Conservation (phyloP, 2,797 vertebrate genomes). For the Aeoliscus strigatus region DNA sequence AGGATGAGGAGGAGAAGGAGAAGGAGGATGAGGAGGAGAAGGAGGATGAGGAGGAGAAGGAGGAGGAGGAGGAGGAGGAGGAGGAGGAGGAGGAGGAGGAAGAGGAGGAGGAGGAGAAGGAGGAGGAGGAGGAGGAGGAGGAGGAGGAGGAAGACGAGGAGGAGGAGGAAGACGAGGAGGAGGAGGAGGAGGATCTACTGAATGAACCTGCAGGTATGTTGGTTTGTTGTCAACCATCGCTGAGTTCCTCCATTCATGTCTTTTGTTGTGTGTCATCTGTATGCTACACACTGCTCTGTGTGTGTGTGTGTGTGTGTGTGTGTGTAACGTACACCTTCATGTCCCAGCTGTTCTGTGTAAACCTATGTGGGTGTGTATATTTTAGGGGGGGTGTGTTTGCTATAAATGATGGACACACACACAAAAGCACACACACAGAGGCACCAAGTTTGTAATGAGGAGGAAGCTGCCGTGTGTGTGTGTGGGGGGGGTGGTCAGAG, state of each 20-base stretch:
- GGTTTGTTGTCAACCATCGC: constrained; percentile 51
- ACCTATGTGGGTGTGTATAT: constrained; percentile 44
- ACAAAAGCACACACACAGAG: no score
- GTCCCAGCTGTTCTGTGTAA: constrained; percentile 27
- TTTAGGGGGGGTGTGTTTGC: constrained; percentile 27
- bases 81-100: constrained; percentile 17
- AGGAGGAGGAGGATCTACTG: constrained; percentile 46
- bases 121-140: constrained; percentile 31
- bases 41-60: constrained; percentile 6
- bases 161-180: no score
- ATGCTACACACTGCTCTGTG: constrained; percentile 24
- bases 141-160: no score
- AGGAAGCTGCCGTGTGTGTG: no score
- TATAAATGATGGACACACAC: constrained; percentile 27
- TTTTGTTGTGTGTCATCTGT: constrained; percentile 44
- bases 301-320: background rate
- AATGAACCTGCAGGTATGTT: constrained; percentile 72
- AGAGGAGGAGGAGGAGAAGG: constrained; percentile 27
- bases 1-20: constrained; percentile 41
- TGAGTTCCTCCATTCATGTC: constrained; percentile 50
- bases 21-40: constrained; percentile 34
- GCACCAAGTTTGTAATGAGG: no score
- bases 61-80: constrained; percentile 12
- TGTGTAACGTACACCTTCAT: constrained; percentile 18
- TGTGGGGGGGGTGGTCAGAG: no score